Percentiles rank a stretch among this genome's conserved stretches.
Conservation (phyloP, 2,888 invertebrate genomes). For the Dimorphilus gyrociliatus region DNA sequence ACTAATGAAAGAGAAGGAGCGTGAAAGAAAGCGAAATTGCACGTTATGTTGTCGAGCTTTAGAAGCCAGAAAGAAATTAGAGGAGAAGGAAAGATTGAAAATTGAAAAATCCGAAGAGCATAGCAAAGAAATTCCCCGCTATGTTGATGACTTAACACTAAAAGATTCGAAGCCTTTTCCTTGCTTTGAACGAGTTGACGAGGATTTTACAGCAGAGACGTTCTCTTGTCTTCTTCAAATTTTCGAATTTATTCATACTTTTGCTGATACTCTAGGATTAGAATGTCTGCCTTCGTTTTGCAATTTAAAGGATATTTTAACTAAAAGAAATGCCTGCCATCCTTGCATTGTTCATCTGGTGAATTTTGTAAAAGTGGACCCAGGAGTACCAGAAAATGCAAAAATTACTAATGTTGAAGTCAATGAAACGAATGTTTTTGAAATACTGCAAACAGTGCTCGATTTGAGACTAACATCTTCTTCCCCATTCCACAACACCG, state of each 20-base stretch:
- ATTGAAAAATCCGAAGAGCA: constrained; percentile 68
- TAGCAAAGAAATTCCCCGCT: constrained; percentile 41
- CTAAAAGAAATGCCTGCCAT: too few species aligned
- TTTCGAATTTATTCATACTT: constrained; percentile 90
- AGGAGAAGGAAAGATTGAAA: constrained; percentile 50
- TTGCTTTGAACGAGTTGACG: constrained; percentile 55
- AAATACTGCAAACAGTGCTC: constrained; percentile 71
- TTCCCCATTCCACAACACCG: too few species aligned
- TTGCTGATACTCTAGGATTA: constrained; percentile 81
- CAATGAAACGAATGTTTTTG: constrained; percentile 74
- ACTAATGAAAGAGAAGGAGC: constrained; percentile 52
- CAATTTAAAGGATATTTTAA: too few species aligned
- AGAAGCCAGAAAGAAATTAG: constrained; percentile 67
- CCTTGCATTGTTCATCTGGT: constrained; percentile 71
- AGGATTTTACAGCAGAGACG: constrained; percentile 64
- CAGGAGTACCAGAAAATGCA: constrained; percentile 57
- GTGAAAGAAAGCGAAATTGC: constrained; percentile 49
- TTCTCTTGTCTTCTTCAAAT: constrained; percentile 83
- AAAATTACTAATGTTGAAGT: constrained; percentile 65
- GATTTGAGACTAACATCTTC: too few species aligned
- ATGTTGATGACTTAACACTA: neutral
- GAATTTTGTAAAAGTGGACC: constrained; percentile 75
- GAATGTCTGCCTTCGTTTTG: too few species aligned
- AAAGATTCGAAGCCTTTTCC: constrained; percentile 32
- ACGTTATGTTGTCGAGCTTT: constrained; percentile 70